phyloP scores from a whole-genome alignment of 37 sponge, comb jelly and placozoan species.

The Cladorhizidae sp. region DNA sequence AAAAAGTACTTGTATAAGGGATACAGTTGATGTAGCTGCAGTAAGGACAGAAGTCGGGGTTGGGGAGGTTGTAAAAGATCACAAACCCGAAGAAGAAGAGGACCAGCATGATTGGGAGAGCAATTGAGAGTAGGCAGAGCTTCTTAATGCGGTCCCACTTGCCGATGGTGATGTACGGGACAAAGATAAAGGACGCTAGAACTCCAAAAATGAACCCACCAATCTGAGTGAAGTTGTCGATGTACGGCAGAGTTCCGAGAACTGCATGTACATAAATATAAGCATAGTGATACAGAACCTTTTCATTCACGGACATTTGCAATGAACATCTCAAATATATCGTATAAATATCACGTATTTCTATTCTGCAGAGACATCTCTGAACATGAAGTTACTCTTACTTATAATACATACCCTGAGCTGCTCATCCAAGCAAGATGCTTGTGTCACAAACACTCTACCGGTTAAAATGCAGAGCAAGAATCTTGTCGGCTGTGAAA shows the following conservation, averaged over 20 bases:
- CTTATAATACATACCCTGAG: too few relatives aligned
- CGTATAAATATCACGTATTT: too few relatives aligned
- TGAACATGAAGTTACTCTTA: too few relatives aligned
- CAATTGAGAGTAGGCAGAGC: slow-evolving; percentile 61
- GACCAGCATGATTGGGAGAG: slow-evolving; percentile 63
- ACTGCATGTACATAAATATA: slow-evolving; percentile 27
- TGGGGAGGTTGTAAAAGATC: slow-evolving; percentile 79
- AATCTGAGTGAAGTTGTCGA: slow-evolving; percentile 90
- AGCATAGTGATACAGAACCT: too few relatives aligned
- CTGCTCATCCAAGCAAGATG: too few relatives aligned
- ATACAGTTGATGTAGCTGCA: slow-evolving; percentile 95
- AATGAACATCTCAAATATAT: too few relatives aligned
- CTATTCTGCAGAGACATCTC: too few relatives aligned
- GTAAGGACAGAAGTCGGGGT: slow-evolving; percentile 80
- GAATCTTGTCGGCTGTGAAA: too few relatives aligned
- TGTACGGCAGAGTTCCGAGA: slow-evolving; percentile 90
- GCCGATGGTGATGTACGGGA: slow-evolving; percentile 93
- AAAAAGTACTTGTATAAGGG: slow-evolving; percentile 72
- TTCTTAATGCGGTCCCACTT: slow-evolving; percentile 81
- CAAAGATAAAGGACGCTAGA: slow-evolving; percentile 82
- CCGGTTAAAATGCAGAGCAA: too few relatives aligned
- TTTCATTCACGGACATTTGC: too few relatives aligned
- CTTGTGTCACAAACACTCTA: too few relatives aligned
- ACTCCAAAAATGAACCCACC: slow-evolving; percentile 91
- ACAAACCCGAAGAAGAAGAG: slow-evolving; percentile 77